Evolutionary conservation across 2,113 vertebrate genomes (phyloP), one percentile per base, ranked within the genome.

Genomic region (Eira barbara): DNA sequence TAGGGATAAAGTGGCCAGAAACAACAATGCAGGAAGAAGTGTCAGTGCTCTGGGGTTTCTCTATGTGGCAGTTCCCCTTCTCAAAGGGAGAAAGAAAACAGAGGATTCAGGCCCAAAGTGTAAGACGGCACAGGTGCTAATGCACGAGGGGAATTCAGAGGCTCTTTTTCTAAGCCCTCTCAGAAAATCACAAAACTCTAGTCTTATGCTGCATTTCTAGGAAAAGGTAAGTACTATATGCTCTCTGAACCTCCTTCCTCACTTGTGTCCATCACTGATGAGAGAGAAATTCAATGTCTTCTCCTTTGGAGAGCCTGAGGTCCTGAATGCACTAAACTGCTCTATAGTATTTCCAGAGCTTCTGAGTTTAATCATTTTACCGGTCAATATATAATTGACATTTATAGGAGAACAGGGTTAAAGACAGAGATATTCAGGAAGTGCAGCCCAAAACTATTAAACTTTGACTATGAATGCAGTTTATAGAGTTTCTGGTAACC

Each of bases 401-500:
- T 13, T 39, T 74, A 47, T 73, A 36, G 45, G 42, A 81, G 31
- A 94, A 34, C 17, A 4, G 2, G 8, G 20, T 25, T 42, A 49
- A 84, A 88, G 59, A 63, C 17, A 87, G 29, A 92, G 59, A 86
- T 3, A 39, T 36, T 87, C 59, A 59, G 15, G 67, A 20, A 80
- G 18, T 42, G 10, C 73, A 63, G 45, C 7, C 13, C 71, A 21
- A 80, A 90, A 39, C 89, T 65, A 59, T 27, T 15, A 42, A 29
- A 59, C 34, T 42, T 47, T 23, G 65, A 39, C 55, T 76, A 76
- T 20, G 52, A 69, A 93, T 25, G 67, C 45, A 59, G 80, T 87
- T 89, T 34, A 65, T 88, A 86, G 10, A 47, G 55, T 67, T 81
- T 93, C 91, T 91, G 9, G 71, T 45, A 52, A 59, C 27, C 47